These are phyloP conservation scores for Leptobrachium ailaonicum DNA, from an alignment of 2,113 vertebrate species.

Conservation along the genomic window DNA sequence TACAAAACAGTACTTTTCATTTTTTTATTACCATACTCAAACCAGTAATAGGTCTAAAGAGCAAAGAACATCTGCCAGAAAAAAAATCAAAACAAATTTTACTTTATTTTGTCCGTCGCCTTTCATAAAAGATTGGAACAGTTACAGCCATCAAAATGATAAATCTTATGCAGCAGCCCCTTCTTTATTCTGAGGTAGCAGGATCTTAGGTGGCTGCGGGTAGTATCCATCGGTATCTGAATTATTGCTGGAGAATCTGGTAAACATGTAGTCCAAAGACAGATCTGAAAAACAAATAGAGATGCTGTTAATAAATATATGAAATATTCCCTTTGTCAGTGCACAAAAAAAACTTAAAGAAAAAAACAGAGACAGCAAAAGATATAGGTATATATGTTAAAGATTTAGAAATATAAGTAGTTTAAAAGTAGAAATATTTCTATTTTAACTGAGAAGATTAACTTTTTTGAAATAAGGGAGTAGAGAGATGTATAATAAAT, in stretches of 20 bases:
- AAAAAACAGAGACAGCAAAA: no score
- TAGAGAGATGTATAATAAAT: no score
- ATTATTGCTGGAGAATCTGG: conserved; percentile 81
- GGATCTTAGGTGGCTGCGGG: conserved; percentile 80
- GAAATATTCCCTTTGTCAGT: no score
- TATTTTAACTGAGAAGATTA: no score
- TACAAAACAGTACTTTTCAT: conserved; percentile 1
- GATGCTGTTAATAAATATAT: conserved; percentile 32
- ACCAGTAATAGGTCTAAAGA: conserved; percentile 3
- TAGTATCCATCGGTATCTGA: conserved; percentile 86
- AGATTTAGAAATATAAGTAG: no score
- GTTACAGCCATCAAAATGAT: conserved; percentile 18
- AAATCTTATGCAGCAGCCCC: conserved; percentile 28
- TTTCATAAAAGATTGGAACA: conserved; percentile 4
- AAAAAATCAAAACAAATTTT: not conserved
- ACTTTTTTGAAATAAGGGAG: no score
- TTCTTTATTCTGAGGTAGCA: conserved; percentile 72
- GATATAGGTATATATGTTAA: no score
- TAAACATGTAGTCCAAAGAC: conserved; percentile 91
- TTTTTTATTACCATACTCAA: conserved; percentile 39
- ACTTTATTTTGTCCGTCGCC: not conserved
- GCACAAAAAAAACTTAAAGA: no score
- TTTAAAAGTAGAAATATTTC: no score
- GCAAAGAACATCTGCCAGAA: no score
- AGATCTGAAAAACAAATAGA: conserved; percentile 76